Base-by-base conservation (phyloP, 2,113 vertebrate species). In the Puma concolor region DNA sequence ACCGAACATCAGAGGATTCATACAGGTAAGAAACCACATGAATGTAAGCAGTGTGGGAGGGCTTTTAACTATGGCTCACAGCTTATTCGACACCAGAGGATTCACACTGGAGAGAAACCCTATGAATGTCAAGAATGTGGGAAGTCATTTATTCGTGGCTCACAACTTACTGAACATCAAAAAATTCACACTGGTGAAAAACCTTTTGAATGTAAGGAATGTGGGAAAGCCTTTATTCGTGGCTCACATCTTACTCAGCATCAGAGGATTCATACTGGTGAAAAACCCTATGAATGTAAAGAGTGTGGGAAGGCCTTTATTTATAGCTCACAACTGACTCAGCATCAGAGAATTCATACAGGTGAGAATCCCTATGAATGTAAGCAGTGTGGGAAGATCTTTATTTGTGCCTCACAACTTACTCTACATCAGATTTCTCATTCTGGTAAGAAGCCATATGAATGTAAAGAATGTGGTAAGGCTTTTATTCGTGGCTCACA, bases 161-260 rank as follows among this genome's bases (percentile, higher is more conserved):
- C 97, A 16, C 95, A 97, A 36, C 91, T 98, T 27, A 88, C 93
- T 69, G 86, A 79, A n/a, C 96, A 97, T 82, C 91, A 96, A 69
- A 97, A 92, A 76, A 98, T 81, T 36, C 97, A 97, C 74, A 98
- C 91, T 23, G 95, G 95, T 83, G 96, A 98, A 66, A 97, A 95
- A 60, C 96, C 94, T 33, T 98, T 95, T 38, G 71, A 88, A 38
- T 97, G 97, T 27, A 69, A 80, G 6, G 91, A 98, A 13, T 96
- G 96, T 63, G 96, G 96, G 15, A 97, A 98, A 76, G 77, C 95
- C 7, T 98, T 97, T 95, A 88, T 77, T 38, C 52, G 94, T 79
- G 76, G 94, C 7, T 97, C 92, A 66, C 79, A 95, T 33, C 95
- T 98, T 29, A 94, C n/a, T 4, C 92, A 91, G 9, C 97, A 97